phyloP scores from a whole-genome alignment of 2,113 vertebrate genomes.

The Abramis brama region DNA sequence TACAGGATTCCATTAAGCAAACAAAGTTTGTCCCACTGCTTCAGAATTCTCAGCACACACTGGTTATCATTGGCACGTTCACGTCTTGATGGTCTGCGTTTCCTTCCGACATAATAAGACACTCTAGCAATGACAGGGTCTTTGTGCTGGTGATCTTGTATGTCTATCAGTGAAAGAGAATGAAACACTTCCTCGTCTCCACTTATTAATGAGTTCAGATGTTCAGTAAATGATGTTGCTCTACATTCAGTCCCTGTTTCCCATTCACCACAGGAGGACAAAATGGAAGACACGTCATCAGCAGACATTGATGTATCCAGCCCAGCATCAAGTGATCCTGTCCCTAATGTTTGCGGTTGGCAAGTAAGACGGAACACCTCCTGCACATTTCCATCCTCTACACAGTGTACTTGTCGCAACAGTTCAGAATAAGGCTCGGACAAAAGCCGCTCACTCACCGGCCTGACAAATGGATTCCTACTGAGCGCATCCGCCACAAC shows the following conservation, averaged over 20 bases:
- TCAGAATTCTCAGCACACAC: neutral
- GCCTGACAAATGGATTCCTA: neutral
- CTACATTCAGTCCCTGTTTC: no score
- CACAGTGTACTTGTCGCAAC: neutral
- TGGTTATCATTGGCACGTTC: neutral
- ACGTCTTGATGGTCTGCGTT: conserved; percentile 14
- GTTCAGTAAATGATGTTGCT: no score
- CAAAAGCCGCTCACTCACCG: neutral
- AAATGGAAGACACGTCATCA: no score
- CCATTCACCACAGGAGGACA: no score
- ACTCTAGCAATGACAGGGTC: neutral
- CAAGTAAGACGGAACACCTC: neutral
- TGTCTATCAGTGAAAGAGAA: neutral
- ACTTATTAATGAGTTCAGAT: no score
- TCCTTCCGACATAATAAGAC: neutral
- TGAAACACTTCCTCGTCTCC: no score
- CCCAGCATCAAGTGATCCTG: neutral
- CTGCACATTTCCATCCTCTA: neutral
- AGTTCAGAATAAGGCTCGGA: neutral
- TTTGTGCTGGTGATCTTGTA: neutral
- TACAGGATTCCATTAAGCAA: neutral
- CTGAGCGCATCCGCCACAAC: neutral
- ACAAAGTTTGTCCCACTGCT: neutral
- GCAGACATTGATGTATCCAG: neutral
- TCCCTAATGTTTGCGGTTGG: neutral